phyloP scores from a whole-genome alignment of 2,113 vertebrate species.

The Shinisaurus crocodilurus region DNA sequence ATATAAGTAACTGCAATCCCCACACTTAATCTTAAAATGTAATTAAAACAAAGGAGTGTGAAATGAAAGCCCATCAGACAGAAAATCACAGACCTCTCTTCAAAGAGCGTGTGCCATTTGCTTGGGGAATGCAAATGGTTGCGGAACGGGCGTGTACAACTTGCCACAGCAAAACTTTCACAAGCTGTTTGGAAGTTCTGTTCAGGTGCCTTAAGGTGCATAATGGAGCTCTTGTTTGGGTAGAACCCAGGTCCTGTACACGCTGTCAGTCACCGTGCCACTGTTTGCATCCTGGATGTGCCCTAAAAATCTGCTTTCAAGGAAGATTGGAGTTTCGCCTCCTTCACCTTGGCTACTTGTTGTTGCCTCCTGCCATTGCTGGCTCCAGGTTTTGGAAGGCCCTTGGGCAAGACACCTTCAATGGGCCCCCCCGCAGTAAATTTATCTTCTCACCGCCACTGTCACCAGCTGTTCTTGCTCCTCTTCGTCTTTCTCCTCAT shows the following conservation, averaged over 20 bases:
- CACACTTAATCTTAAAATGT: slow-evolving; percentile 57
- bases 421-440: too few species aligned
- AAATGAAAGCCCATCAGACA: slow-evolving; percentile 69
- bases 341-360: neutral
- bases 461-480: too few species aligned
- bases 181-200: neutral
- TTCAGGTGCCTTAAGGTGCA: too few species aligned
- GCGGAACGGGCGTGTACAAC: neutral
- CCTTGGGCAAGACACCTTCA: too few species aligned
- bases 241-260: too few species aligned
- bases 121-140: slow-evolving; percentile 49
- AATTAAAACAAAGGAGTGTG: slow-evolving; percentile 74
- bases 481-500: too few species aligned
- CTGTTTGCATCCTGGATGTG: neutral
- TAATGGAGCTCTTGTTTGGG: neutral
- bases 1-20: slow-evolving; percentile 50
- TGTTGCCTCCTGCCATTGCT: too few species aligned
- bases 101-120: slow-evolving; percentile 29
- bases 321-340: too few species aligned
- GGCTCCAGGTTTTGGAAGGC: too few species aligned
- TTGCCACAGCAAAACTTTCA: neutral
- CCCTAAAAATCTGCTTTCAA: neutral
- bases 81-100: slow-evolving; percentile 51
- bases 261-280: too few species aligned
- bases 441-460: too few species aligned